A percentile compares a stretch with the other conserved stretches of the same genome.
Conservation (phyloP, 1,140 invertebrate species). For the Nephila pilipes region DNA sequence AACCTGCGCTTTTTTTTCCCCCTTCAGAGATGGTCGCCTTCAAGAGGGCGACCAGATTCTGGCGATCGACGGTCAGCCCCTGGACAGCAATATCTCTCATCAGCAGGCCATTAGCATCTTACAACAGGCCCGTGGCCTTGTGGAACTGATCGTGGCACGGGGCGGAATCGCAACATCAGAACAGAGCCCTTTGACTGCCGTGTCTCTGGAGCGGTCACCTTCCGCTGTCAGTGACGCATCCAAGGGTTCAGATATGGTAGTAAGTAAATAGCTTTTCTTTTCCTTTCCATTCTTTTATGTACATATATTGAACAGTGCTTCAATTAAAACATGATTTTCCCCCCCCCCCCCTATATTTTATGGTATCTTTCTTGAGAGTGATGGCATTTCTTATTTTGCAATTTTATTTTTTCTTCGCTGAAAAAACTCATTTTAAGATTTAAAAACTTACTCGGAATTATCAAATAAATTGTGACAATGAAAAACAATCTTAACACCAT, state of each 20-base stretch:
- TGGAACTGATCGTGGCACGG: slow-evolving; percentile 88
- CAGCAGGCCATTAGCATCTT: slow-evolving; percentile 91
- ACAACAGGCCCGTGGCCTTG: slow-evolving; percentile 89
- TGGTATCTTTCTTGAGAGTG: no score
- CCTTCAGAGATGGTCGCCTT: slow-evolving; percentile 88
- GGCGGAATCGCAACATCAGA: slow-evolving; percentile 71
- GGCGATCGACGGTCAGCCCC: slow-evolving; percentile 92
- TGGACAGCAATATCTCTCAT: slow-evolving; percentile 91
- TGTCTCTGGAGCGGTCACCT: slow-evolving; percentile 84
- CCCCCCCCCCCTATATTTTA: no score
- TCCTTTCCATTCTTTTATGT: background rate
- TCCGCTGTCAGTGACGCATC: slow-evolving; percentile 88
- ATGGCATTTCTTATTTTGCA: no score
- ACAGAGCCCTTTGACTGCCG: slow-evolving; percentile 75
- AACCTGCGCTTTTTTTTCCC: slow-evolving; percentile 64
- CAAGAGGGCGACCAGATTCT: slow-evolving; percentile 93
- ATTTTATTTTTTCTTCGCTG: no score
- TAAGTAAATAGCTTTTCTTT: slow-evolving; percentile 80
- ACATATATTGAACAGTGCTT: no score
- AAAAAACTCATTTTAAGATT: no score
- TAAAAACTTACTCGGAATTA: no score
- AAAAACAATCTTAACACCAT: no score
- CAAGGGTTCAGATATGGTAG: slow-evolving; percentile 88
- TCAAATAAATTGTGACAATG: no score
- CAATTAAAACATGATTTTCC: no score